A percentile compares a stretch with the other conserved stretches of the same genome.
These are phyloP conservation scores for Tapirus indicus DNA, from an alignment of 2,797 vertebrate species.

Conservation along the genomic window DNA sequence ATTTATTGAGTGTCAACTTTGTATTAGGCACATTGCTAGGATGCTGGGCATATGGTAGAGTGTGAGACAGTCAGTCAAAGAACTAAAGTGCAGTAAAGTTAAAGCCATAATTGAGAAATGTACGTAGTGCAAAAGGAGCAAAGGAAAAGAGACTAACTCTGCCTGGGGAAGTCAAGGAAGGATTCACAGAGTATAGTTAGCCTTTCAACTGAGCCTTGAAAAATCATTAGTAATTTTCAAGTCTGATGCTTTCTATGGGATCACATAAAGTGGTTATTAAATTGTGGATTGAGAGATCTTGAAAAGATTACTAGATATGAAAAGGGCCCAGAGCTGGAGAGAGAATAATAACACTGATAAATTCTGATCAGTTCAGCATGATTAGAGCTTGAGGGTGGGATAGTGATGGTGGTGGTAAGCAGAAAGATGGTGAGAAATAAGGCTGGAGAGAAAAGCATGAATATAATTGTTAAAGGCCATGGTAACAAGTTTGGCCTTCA, in stretches of 20 bases:
- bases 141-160: not conserved
- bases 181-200: not conserved
- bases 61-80: not conserved
- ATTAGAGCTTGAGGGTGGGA: not conserved
- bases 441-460: not conserved
- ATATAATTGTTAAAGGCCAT: not conserved
- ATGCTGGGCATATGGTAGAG: not conserved
- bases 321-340: not conserved
- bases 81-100: not conserved
- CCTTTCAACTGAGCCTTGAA: not conserved
- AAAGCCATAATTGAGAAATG: not conserved
- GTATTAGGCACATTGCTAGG: not conserved
- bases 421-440: not conserved
- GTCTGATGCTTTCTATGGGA: not conserved
- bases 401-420: not conserved
- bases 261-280: not conserved
- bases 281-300: not conserved
- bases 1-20: not conserved
- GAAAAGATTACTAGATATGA: not conserved
- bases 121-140: not conserved
- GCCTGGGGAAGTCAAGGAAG: not conserved
- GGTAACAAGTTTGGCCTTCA: not conserved
- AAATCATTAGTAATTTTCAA: constrained; percentile 26
- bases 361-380: not conserved
- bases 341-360: not conserved